Conservation (phyloP, 2,888 invertebrate genomes). For the Alentia gelatinosa region DNA sequence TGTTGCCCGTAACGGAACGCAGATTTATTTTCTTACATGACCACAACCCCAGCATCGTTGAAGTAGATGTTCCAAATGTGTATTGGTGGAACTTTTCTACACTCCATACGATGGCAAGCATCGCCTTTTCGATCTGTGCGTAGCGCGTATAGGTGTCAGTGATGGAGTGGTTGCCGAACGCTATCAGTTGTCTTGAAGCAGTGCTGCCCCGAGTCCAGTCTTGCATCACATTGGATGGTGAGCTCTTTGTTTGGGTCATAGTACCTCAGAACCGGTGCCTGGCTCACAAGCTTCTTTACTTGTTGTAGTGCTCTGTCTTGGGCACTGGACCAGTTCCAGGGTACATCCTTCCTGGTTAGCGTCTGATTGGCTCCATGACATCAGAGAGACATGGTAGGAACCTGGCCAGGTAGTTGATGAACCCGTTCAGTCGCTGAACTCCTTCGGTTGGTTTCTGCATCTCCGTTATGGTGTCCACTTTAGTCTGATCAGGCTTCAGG, state of each 20-base stretch:
- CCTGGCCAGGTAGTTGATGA: conserved; percentile 44
- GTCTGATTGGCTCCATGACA: conserved; percentile 52
- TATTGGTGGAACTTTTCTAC: conserved; percentile 76
- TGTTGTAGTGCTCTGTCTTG: background rate
- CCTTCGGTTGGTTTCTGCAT: conserved; percentile 60
- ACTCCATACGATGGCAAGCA: conserved; percentile 65
- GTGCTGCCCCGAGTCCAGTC: no score
- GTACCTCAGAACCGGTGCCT: background rate
- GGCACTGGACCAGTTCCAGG: background rate
- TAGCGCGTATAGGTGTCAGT: conserved; percentile 69
- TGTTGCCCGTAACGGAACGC: no score
- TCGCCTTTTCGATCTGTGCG: conserved; percentile 77
- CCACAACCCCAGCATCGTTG: conserved; percentile 77
- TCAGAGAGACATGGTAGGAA: conserved; percentile 60
- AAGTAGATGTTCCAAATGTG: conserved; percentile 72
- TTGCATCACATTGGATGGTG: background rate
- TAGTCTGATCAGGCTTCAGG: conserved; percentile 60
- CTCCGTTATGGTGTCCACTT: conserved; percentile 61
- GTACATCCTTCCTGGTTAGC: background rate
- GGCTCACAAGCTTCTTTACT: background rate
- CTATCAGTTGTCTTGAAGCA: background rate
- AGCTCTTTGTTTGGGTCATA: background rate
- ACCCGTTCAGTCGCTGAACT: conserved; percentile 55
- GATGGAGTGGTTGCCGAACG: conserved; percentile 68
- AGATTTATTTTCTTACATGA: conserved; percentile 76